Evolutionary conservation across 2,797 vertebrate genomes (phyloP).

Genomic region (Molothrus aeneus): DNA sequence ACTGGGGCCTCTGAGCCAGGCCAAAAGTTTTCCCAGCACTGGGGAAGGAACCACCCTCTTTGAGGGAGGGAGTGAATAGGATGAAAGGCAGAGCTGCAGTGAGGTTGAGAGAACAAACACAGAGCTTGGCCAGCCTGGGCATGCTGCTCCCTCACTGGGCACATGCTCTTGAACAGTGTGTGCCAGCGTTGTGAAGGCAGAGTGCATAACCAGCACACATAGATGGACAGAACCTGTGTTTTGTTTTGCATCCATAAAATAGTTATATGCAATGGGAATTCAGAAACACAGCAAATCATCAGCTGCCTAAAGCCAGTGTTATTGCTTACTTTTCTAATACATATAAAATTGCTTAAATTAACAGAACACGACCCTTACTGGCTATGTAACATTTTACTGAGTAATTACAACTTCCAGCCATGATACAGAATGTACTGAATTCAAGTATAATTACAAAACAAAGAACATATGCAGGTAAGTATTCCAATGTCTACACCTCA

Average conservation of each 20-base stretch:
- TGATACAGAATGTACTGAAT: slow-evolving; percentile 16
- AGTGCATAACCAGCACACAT: background rate
- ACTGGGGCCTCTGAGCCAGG: background rate
- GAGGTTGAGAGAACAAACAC: background rate
- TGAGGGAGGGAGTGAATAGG: rapidly evolving
- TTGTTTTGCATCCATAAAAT: background rate
- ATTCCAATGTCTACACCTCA: background rate
- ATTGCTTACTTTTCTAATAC: background rate
- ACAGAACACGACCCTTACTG: slow-evolving; percentile 12
- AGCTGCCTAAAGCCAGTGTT: background rate
- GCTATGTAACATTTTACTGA: slow-evolving; percentile 54
- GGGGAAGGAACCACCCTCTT: background rate
- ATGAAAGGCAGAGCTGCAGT: background rate
- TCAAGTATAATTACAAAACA: slow-evolving; percentile 23
- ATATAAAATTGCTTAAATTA: background rate
- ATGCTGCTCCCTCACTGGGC: background rate
- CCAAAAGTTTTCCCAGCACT: background rate
- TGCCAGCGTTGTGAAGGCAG: background rate
- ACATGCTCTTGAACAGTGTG: rapidly evolving
- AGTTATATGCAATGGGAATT: background rate
- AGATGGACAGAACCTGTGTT: background rate
- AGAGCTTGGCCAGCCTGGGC: background rate
- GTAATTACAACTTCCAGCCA: slow-evolving; percentile 38
- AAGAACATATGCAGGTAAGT: background rate
- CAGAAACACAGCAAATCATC: background rate